phyloP scores from a whole-genome alignment of 2,888 invertebrate species.

The Andrena trimmerana region DNA sequence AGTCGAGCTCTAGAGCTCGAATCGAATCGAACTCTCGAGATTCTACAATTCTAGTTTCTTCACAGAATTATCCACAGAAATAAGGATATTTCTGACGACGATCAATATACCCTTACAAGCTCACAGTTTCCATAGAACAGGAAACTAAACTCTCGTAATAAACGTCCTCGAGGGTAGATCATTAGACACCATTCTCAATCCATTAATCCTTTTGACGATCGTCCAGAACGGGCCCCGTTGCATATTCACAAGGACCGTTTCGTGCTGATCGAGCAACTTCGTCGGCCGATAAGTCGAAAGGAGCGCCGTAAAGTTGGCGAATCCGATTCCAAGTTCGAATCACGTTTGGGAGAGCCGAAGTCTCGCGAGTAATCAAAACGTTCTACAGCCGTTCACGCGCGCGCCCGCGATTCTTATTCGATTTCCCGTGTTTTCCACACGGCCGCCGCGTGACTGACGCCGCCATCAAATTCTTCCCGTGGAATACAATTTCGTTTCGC shows the following conservation, averaged over 20 bases:
- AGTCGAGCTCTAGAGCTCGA: too few species aligned
- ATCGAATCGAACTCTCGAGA: too few species aligned
- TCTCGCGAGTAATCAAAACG: constrained; percentile 71
- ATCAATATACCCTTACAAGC: too few species aligned
- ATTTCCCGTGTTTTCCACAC: constrained; percentile 39
- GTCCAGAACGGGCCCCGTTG: not conserved
- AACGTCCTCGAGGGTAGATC: not conserved
- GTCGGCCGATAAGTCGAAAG: constrained; percentile 23
- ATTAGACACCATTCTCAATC: not conserved
- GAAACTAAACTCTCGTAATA: too few species aligned
- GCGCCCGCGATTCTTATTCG: constrained; percentile 58
- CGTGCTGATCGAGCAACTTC: constrained; percentile 5
- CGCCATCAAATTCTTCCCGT: constrained; percentile 38
- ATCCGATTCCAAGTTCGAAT: constrained; percentile 66
- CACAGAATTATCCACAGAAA: too few species aligned
- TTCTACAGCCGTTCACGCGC: constrained; percentile 27
- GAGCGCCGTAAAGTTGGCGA: constrained; percentile 51
- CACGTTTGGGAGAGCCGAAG: constrained; percentile 59
- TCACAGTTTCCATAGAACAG: too few species aligned
- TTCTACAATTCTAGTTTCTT: too few species aligned
- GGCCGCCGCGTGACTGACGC: constrained; percentile 32
- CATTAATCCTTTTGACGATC: not conserved
- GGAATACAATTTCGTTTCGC: constrained; percentile 42
- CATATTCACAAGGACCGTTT: not conserved
- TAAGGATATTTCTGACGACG: too few species aligned